phyloP scores from a whole-genome alignment of 1,140 invertebrate species.

The Battus philenor region DNA sequence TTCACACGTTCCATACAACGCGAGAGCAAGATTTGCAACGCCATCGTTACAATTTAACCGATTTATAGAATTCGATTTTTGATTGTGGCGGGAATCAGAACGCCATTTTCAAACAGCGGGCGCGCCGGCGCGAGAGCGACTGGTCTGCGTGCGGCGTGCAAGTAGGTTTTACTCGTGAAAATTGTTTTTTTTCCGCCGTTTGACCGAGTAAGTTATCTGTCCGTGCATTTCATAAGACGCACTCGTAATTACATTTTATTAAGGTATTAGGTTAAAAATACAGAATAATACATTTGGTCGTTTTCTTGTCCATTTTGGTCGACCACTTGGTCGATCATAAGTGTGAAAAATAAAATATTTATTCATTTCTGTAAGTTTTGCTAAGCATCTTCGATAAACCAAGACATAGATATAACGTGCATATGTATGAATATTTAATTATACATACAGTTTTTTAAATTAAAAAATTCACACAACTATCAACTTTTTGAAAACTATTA shows the following conservation, averaged over 20 bases:
- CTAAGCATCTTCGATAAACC: no score
- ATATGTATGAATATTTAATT: no score
- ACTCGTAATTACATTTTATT: constrained; percentile 8
- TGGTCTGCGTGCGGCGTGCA: constrained; percentile 29
- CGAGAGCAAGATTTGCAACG: constrained; percentile 4
- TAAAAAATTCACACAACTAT: no score
- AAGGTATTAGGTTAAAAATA: background rate
- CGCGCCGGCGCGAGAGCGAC: constrained; percentile 45
- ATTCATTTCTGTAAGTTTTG: no score
- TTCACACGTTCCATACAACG: constrained; percentile 28
- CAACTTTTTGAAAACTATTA: no score
- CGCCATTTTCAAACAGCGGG: constrained; percentile 34
- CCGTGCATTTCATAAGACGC: constrained; percentile 16
- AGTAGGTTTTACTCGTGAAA: constrained; percentile 37
- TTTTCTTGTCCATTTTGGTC: no score
- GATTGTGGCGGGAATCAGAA: constrained; percentile 23
- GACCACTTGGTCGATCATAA: no score
- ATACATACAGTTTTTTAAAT: no score
- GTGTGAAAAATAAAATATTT: no score
- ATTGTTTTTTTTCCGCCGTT: constrained; percentile 35
- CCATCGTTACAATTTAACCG: constrained; percentile 3
- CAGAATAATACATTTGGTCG: no score
- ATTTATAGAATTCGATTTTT: constrained; percentile 2
- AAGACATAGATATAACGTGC: no score
- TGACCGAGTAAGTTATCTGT: constrained; percentile 18